Base-by-base conservation (phyloP, 1,140 invertebrate genomes). In the Campoletis sonorensis region DNA sequence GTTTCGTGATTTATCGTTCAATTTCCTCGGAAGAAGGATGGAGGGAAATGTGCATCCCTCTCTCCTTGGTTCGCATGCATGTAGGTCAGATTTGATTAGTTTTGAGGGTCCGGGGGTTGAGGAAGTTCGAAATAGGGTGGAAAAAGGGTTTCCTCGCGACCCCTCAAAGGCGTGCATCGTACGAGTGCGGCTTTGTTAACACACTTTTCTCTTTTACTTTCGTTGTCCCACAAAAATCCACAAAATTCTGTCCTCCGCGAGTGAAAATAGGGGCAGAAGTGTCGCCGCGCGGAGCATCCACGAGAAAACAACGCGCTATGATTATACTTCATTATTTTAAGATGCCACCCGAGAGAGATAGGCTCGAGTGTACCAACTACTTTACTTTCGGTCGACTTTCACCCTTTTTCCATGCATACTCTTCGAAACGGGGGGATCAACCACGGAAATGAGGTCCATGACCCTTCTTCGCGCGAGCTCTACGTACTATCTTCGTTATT, bases 71-170 rank as follows among this genome's bases (percentile, higher is more conserved):
- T 13, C 7, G 40, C 30, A 78, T 78, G 76, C 76, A 78, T 78
- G 76, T 78, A 78, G 76, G 76, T 78, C 76, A 78, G 58, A 78
- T 78, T 78, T 78, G 76, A 78, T 78, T 78, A 64, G 76, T 78
- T 78, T 37, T 58, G 40, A n/a, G n/a, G n/a, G 64, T 33, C 76
- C 45, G 33, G 76, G 30, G 76, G 27, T 67, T 37, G 76, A 64
- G 76, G 5, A 51, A 67, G 33, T 26, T 18, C 13, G 21, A 3
- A 61, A 77, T 0, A 30, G 51, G 73, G 54, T 7, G 13, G 21
- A 21, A 75, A 30, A 49, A 37, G 49, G 23, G n/a, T 11, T 51
- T 37, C 23, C 54, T 26, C 33, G 27, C 16, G 30, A 33, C 61
- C 76, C 76, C 37, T 33, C 7, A 15, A 27, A 78, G 23, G 58